Conservation (phyloP, 2,113 vertebrate genomes). For the Amblyopsis rosae region DNA sequence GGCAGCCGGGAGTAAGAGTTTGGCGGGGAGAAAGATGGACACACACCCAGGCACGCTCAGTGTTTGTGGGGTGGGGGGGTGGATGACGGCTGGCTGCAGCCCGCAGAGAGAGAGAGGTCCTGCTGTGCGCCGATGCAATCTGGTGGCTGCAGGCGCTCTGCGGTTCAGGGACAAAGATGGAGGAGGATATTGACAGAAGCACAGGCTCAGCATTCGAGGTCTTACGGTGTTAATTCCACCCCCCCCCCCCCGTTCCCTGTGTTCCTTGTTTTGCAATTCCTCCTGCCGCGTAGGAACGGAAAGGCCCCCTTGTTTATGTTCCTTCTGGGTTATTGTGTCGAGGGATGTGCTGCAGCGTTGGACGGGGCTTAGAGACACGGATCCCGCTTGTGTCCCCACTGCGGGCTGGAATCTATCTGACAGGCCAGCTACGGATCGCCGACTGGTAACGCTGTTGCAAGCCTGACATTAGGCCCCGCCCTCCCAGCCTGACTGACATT, state of each 20-base stretch:
- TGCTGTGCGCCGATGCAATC: neutral
- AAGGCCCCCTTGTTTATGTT: slow-evolving; percentile 18
- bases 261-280: neutral
- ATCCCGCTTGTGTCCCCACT: slow-evolving; percentile 22
- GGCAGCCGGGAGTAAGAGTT: neutral
- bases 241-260: neutral
- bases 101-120: slow-evolving; percentile 19
- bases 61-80: neutral
- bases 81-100: slow-evolving; percentile 8
- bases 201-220: slow-evolving; percentile 3
- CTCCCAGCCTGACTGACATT: slow-evolving; percentile 13
- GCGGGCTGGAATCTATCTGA: slow-evolving; percentile 53
- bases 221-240: slow-evolving; percentile 9
- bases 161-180: slow-evolving; percentile 43
- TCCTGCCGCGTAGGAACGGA: slow-evolving; percentile 7
- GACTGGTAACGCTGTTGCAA: slow-evolving; percentile 63
- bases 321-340: neutral
- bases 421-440: slow-evolving; percentile 47
- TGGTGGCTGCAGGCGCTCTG: slow-evolving; percentile 2
- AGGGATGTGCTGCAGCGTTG: slow-evolving; percentile 14
- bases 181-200: slow-evolving; percentile 19
- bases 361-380: slow-evolving; percentile 17
- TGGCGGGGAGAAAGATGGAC: too few species aligned
- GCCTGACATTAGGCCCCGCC: slow-evolving; percentile 20
- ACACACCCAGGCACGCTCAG: slow-evolving; percentile 13